Percentiles rank a stretch among this genome's conserved stretches.
phyloP scores from a whole-genome alignment of 2,113 vertebrate genomes.

The Nannobrachium achirus region DNA sequence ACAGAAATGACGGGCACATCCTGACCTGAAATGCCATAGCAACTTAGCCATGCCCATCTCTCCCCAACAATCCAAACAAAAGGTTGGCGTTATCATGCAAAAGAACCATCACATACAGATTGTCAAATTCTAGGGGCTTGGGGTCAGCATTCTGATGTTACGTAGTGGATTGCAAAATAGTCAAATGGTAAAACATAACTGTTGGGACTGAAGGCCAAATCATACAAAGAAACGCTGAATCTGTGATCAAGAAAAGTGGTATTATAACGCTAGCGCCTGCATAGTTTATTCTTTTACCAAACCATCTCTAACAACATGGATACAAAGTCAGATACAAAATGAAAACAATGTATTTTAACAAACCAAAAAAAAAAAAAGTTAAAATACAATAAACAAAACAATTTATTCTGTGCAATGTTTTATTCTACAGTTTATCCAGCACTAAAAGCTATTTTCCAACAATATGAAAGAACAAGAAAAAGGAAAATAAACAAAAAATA shows the following conservation, averaged over 20 bases:
- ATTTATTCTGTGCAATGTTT: conserved; percentile 66
- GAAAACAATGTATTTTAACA: conserved; percentile 38
- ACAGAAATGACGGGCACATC: conserved; percentile 33
- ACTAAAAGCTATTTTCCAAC: conserved; percentile 65
- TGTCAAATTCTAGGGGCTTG: conserved; percentile 53
- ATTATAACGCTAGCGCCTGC: conserved; percentile 60
- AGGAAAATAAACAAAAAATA: conserved; percentile 34
- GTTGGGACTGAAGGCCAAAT: conserved; percentile 30
- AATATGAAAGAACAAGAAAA: conserved; percentile 35
- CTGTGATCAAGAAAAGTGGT: conserved; percentile 37
- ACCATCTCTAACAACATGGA: conserved; percentile 57
- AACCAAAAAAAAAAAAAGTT: conserved; percentile 43
- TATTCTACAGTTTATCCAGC: conserved; percentile 71
- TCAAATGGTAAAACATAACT: conserved; percentile 1
- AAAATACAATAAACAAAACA: conserved; percentile 69
- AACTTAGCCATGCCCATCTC: background rate
- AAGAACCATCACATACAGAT: conserved; percentile 41
- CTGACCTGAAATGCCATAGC: conserved; percentile 13
- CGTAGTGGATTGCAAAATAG: background rate
- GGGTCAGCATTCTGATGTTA: conserved; percentile 18
- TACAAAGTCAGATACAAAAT: conserved; percentile 63
- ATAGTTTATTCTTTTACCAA: conserved; percentile 74
- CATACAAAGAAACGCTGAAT: conserved; percentile 20
- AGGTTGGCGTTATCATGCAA: conserved; percentile 23
- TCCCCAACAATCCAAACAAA: background rate